Conservation (phyloP, 2,113 vertebrate genomes). For the Leptodactylus fuscus region DNA sequence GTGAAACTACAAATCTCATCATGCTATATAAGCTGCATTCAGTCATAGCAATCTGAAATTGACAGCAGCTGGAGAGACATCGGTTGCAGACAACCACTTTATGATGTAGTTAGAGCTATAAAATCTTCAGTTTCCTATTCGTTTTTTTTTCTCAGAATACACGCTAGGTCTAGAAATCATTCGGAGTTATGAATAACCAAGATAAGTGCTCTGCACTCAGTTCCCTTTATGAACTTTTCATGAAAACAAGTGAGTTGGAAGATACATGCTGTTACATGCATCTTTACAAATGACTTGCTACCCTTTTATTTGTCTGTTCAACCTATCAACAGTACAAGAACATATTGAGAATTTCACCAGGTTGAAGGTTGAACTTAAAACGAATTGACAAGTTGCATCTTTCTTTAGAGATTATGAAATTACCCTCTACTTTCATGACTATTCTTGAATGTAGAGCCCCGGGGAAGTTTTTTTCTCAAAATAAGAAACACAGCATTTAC, state of each 20-base stretch:
- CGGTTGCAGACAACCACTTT: background rate
- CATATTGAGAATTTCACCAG: constrained; percentile 73
- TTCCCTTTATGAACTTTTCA: constrained; percentile 80
- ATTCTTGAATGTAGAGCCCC: constrained; percentile 81
- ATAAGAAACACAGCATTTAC: constrained; percentile 80
- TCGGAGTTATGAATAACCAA: constrained; percentile 70
- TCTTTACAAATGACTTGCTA: constrained; percentile 87
- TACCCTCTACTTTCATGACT: constrained; percentile 91
- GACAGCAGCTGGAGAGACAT: background rate
- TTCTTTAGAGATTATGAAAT: constrained; percentile 90
- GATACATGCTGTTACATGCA: constrained; percentile 78
- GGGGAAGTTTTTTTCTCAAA: constrained; percentile 86
- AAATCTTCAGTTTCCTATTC: background rate
- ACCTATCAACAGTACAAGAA: constrained; percentile 80
- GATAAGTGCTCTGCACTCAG: constrained; percentile 64
- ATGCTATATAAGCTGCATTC: background rate
- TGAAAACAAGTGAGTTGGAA: constrained; percentile 68
- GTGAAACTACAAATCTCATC: background rate
- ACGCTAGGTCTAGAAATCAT: constrained; percentile 62
- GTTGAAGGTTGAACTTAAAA: constrained; percentile 74
- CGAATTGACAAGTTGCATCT: constrained; percentile 82
- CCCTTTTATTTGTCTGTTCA: constrained; percentile 77
- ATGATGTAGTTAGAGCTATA: background rate
- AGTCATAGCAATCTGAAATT: background rate
- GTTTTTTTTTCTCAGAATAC: background rate